A percentile compares a stretch with the other conserved stretches of the same genome.
phyloP scores from a whole-genome alignment of 1,140 invertebrate species.

The Bombus haemorrhoidalis region DNA sequence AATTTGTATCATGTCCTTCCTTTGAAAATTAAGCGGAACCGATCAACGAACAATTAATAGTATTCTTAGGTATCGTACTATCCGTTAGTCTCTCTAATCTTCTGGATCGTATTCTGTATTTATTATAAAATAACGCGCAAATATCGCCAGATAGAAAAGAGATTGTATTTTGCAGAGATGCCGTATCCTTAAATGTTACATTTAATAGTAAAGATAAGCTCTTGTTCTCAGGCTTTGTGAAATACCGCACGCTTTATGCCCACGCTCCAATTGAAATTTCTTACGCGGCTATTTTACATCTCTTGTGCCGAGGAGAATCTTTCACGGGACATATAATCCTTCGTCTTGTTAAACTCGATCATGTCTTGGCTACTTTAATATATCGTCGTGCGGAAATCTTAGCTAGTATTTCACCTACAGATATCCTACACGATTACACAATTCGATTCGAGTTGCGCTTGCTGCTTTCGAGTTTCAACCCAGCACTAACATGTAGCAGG shows the following conservation, averaged over 20 bases:
- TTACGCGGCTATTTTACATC: constrained; percentile 15
- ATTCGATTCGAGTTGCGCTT: not conserved
- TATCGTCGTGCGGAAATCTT: not conserved
- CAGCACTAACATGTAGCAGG: too few species aligned
- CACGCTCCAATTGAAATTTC: constrained; percentile 2
- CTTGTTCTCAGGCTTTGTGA: not conserved
- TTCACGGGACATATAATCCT: not conserved
- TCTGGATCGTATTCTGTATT: not conserved
- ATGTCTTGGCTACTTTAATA: constrained; percentile 2
- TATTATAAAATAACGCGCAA: not conserved
- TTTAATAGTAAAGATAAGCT: not conserved
- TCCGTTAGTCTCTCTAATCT: not conserved
- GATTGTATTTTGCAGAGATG: not conserved
- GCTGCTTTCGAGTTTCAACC: not conserved
- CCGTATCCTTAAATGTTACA: too few species aligned
- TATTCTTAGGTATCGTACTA: not conserved
- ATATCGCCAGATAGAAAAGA: too few species aligned
- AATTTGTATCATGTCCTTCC: not conserved
- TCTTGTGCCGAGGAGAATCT: not conserved
- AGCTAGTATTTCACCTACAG: too few species aligned
- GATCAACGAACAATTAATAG: not conserved
- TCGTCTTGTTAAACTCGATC: constrained; percentile 1
- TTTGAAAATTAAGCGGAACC: not conserved
- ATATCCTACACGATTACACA: too few species aligned
- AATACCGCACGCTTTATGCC: not conserved